Base-by-base conservation (phyloP, 2,888 invertebrate genomes). In the Brachylomia viminalis region DNA sequence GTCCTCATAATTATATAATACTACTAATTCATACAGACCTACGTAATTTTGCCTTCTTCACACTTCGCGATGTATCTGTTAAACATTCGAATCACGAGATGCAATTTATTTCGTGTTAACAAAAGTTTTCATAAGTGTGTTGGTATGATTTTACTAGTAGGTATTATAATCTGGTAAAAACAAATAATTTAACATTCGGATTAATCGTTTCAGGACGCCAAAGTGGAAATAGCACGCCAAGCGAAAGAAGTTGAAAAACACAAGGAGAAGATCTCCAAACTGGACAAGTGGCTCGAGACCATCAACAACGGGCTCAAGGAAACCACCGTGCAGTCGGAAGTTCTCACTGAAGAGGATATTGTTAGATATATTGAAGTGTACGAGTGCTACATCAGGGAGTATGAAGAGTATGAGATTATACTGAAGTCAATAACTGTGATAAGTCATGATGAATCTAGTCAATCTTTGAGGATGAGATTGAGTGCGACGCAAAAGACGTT, bases 401-500 rank as follows among this genome's bases (percentile, higher is more conserved):
- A 96, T 82, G 95, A 96, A 87, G 95, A 96, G 80, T 95, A 96
- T 86, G 95, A 96, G 89, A 92, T 94, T 85, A 93, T 96, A 87
- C 89, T 96, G 77, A 94, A 93, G 79, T 95, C 96, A 77, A 94
- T 96, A 85, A 94, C 93, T 93, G 93, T 95, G 92, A 94, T 95
- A 93, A 92, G 91, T 91, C 88, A 92, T 87, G 95, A 95, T 92
- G 94, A 95, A 93, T 95, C 96, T 96, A 96, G 96, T 96, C 96
- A 95, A 82, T 90, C 92, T 27, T 94, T 98, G 86, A 94, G 95
- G 87, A 94, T 97, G 77, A 97, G 98, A 89, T 92, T 98, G 84
- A 95, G 94, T 87, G 94, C 94, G 54, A 96, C 97, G 86, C 97
- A 97, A 56, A 94, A 95, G 75, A 93, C 97, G 54, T 96, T 98